Conservation (phyloP, 2,888 invertebrate genomes). For the Agrilus mali region DNA sequence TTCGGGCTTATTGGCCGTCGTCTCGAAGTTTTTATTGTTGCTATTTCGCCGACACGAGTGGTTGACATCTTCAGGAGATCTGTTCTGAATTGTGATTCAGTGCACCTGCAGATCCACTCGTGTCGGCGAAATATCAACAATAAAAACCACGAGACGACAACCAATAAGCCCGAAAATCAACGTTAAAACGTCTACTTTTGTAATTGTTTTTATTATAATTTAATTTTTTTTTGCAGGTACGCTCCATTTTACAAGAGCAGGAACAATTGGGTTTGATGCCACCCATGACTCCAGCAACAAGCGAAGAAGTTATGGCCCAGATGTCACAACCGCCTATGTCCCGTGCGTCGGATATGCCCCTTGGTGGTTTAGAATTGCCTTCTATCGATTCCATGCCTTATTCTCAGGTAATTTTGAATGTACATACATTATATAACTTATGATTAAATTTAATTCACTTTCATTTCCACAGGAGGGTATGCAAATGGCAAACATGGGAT, state of each 20-base stretch:
- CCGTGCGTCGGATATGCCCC: slow-evolving; percentile 12
- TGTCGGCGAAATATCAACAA: no score
- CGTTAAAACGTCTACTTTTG: slow-evolving; percentile 5
- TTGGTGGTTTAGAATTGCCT: slow-evolving; percentile 20
- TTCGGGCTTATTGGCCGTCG: no score
- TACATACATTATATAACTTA: not conserved
- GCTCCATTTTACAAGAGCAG: slow-evolving; percentile 30
- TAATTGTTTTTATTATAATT: slow-evolving; percentile 1
- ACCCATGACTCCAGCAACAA: slow-evolving; percentile 28
- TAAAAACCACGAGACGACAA: no score
- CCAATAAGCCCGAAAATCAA: no score
- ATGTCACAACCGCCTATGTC: slow-evolving; percentile 23
- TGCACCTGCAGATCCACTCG: no score
- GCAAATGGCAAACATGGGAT: slow-evolving; percentile 61
- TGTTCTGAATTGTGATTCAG: no score
- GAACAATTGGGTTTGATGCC: slow-evolving; percentile 26
- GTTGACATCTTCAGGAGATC: no score
- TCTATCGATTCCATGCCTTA: slow-evolving; percentile 1
- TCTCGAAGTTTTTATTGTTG: no score
- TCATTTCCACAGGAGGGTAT: slow-evolving; percentile 13
- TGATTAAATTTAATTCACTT: not conserved
- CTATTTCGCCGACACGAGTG: no score
- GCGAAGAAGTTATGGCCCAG: slow-evolving; percentile 24
- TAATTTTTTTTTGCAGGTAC: slow-evolving; percentile 20
- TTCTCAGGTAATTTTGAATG: not conserved